Base-by-base conservation (phyloP, 2,797 vertebrate species). In the Myotis pilosus region DNA sequence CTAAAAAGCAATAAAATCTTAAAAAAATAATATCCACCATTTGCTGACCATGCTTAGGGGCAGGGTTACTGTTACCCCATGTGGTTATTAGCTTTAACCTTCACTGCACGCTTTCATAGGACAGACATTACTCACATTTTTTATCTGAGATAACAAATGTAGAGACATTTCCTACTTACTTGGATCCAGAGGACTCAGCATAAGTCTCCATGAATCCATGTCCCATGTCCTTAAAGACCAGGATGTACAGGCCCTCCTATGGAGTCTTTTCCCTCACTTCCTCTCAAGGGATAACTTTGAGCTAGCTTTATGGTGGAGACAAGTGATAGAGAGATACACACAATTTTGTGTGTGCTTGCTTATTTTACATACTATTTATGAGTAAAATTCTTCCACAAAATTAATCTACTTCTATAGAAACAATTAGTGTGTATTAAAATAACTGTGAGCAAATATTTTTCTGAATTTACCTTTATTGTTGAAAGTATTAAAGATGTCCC, bases 21-120 rank as follows among this genome's bases (percentile, higher is more conserved):
- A 57, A 57, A 57, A 57, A 16, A 19, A 1, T 20, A 20, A 82
- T 49, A 74, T 3, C 9, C 15, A 10, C 2, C 33, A 4, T 38
- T 53, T 12, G 1, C 38, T 19, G 33, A 2, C 1, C 5, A 6
- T 8, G 28, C 12, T 36, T 6, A 1, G 11, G 22, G 19, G 0
- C 19, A 2, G 17, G 25, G 33, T 12, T n/a, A 20, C 55, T 23
- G 64, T 8, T 15, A 9, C 1, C 6, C 51, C 2, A 3, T 0
- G 1, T 0, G 0, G 22, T 10, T 3, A 38, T 19, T 2, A 20
- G 10, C 11, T 13, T 22, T 19, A n/a, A 4, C 4, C 10, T 11
- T 23, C 36, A 6, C 15, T 10, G 4, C 25, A 25, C 4, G 6
- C 10, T 68, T 6, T 25, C 33, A 1, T 9, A 9, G 10, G 10